phyloP scores from a whole-genome alignment of 2,113 vertebrate species.

The Fregetta grallaria region DNA sequence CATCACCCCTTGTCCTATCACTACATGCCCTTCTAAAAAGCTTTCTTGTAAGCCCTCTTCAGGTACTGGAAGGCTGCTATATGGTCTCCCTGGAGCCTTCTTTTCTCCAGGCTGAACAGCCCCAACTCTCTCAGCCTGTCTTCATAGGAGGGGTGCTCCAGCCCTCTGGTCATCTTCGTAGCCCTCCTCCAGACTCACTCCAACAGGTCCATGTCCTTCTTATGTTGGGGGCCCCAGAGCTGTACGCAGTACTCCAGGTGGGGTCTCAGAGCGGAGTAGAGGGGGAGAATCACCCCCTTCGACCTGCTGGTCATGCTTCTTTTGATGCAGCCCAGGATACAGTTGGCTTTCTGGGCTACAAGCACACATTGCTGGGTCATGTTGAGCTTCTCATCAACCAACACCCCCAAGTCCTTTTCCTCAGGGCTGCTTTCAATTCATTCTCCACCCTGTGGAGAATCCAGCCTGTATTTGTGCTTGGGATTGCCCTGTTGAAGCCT shows the following conservation, averaged over 20 bases:
- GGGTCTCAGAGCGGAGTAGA: not conserved
- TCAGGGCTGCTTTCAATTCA: not conserved
- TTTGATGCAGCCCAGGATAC: not conserved
- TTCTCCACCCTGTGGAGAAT: not conserved
- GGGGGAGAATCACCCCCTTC: not conserved
- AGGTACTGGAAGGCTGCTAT: too few relatives aligned
- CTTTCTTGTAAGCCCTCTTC: too few relatives aligned
- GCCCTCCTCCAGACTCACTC: too few relatives aligned
- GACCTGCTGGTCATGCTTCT: not conserved
- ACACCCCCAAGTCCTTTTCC: not conserved
- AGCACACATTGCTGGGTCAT: not conserved
- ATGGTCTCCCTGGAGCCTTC: too few relatives aligned
- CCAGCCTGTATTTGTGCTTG: not conserved
- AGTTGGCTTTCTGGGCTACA: not conserved
- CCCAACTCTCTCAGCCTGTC: too few relatives aligned
- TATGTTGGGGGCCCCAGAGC: too few relatives aligned
- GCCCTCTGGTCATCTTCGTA: too few relatives aligned
- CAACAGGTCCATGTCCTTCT: too few relatives aligned
- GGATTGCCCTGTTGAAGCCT: not conserved
- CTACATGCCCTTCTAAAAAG: too few relatives aligned
- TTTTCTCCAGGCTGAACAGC: too few relatives aligned
- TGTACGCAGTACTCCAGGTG: not conserved
- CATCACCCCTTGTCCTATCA: not conserved
- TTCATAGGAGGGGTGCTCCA: too few relatives aligned
- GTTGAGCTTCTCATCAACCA: too few relatives aligned